Evolutionary conservation across 2,888 invertebrate species (phyloP).

Genomic region (Leucophenga montana): DNA sequence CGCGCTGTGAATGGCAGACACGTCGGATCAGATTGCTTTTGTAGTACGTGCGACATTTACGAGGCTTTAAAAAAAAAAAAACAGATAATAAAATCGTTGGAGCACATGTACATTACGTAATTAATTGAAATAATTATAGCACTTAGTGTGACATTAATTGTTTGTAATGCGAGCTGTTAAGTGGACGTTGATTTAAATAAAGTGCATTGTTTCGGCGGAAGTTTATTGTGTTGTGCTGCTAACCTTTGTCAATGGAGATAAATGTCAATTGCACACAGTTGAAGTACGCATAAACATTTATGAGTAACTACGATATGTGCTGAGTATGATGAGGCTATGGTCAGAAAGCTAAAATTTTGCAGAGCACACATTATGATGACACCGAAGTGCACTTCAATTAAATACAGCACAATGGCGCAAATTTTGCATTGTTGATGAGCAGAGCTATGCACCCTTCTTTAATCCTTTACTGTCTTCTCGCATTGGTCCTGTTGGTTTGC

Average conservation of each 20-base stretch:
- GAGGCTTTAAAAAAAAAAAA: too few species aligned
- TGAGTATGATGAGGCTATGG: not conserved
- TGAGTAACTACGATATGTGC: not conserved
- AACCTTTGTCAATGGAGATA: constrained; percentile 21
- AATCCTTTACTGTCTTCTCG: too few species aligned
- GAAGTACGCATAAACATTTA: not conserved
- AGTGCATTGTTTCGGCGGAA: not conserved
- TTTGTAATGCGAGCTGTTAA: constrained; percentile 17
- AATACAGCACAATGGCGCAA: not conserved
- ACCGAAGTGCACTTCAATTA: constrained; percentile 1
- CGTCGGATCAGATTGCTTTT: too few species aligned
- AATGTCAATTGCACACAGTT: constrained; percentile 50
- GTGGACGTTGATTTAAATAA: not conserved
- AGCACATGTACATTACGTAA: not conserved
- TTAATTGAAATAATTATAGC: constrained; percentile 1
- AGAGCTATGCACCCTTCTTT: too few species aligned
- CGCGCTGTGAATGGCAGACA: too few species aligned
- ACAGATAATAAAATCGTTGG: too few species aligned
- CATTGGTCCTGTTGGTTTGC: too few species aligned
- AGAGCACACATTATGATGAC: not conserved
- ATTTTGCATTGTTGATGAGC: too few species aligned
- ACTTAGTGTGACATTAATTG: constrained; percentile 15
- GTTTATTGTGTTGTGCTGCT: not conserved
- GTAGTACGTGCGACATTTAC: too few species aligned
- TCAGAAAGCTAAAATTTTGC: not conserved